phyloP scores from a whole-genome alignment of 2,888 invertebrate genomes.

The Drosophila pseudotalamancana region DNA sequence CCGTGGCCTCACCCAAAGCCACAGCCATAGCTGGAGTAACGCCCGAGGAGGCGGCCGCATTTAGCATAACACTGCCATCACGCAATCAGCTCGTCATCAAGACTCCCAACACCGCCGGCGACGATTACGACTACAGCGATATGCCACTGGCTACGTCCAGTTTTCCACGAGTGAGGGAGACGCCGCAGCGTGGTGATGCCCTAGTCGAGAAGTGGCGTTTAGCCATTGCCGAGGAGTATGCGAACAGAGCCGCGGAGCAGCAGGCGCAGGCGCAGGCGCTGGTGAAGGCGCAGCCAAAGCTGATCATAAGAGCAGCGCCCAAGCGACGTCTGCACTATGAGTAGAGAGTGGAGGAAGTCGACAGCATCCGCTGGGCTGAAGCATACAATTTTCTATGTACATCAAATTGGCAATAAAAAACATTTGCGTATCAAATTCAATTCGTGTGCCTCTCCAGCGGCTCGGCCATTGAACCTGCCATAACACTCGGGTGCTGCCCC shows the following conservation, averaged over 20 bases:
- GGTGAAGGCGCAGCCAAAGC: conserved; percentile 8
- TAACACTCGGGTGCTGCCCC: neutral
- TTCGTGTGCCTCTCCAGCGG: neutral
- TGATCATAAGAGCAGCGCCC: conserved; percentile 58
- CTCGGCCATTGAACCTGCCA: conserved; percentile 44
- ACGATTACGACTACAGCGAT: conserved; percentile 73
- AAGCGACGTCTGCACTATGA: conserved; percentile 64
- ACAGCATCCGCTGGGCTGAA: neutral
- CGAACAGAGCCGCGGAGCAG: conserved; percentile 36
- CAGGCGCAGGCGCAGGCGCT: conserved; percentile 1
- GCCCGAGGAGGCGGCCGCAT: conserved; percentile 82
- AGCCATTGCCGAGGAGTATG: conserved; percentile 76
- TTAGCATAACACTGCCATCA: conserved; percentile 81
- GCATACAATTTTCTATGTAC: conserved; percentile 30
- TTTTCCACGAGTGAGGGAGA: conserved; percentile 57
- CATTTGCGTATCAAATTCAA: conserved; percentile 42
- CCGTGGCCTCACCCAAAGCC: conserved; percentile 89
- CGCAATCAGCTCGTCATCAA: conserved; percentile 82
- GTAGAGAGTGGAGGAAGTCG: conserved; percentile 13
- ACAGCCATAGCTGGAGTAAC: conserved; percentile 90
- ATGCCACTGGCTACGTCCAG: conserved; percentile 46
- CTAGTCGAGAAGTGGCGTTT: conserved; percentile 76
- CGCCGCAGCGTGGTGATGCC: conserved; percentile 40
- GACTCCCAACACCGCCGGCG: conserved; percentile 50
- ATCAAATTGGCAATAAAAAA: conserved; percentile 72